Evolutionary conservation across 2,797 vertebrate species (phyloP).

Genomic region (Hippoglossus hippoglossus): DNA sequence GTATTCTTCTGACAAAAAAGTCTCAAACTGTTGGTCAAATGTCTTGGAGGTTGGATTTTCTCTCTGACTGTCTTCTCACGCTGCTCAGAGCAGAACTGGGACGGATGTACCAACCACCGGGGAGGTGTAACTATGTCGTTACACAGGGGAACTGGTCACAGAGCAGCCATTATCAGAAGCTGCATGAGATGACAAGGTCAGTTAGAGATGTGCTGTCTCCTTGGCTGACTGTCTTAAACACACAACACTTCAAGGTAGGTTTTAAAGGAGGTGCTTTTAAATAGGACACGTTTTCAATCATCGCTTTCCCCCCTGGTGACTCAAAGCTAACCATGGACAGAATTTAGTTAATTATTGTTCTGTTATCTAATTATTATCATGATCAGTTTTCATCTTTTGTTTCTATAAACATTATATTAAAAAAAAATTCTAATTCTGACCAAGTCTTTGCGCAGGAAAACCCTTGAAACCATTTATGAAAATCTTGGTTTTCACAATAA

Average conservation of each 20-base stretch:
- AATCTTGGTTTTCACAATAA: neutral
- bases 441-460: too few species aligned
- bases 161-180: constrained; percentile 57
- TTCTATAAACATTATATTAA: neutral
- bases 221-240: constrained; percentile 27
- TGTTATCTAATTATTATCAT: neutral
- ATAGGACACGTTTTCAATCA: neutral
- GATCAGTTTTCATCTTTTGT: neutral
- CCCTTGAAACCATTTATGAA: neutral
- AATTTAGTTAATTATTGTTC: neutral
- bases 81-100: constrained; percentile 47
- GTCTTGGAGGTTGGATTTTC: constrained; percentile 45
- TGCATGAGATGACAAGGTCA: constrained; percentile 59
- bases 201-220: constrained; percentile 27
- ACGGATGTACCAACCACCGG: constrained; percentile 48
- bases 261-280: constrained; percentile 9
- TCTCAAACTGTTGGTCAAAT: constrained; percentile 37
- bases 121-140: constrained; percentile 50
- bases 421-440: neutral
- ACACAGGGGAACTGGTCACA: constrained; percentile 58
- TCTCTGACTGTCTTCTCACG: constrained; percentile 22
- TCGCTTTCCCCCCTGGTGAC: neutral
- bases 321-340: neutral
- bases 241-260: constrained; percentile 5
- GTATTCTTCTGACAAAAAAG: constrained; percentile 9